Percentiles rank a stretch among this genome's conserved stretches.
phyloP scores from a whole-genome alignment of 2,113 vertebrate species.

The Eulemur rufifrons region DNA sequence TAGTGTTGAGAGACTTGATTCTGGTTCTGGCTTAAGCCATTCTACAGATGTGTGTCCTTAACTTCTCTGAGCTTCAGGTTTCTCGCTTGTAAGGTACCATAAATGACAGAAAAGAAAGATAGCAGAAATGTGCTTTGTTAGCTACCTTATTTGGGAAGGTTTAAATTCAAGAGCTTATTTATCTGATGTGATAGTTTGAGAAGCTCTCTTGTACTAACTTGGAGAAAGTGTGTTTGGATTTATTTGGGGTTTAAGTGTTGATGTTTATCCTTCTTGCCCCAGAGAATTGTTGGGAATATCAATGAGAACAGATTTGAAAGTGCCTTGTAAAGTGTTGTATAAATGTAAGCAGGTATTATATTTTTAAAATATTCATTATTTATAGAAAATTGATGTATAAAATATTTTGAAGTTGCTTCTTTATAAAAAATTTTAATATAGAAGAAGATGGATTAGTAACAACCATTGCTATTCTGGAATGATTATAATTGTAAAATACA shows the following conservation, averaged over 20 bases:
- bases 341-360: background rate
- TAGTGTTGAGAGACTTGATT: background rate
- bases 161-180: background rate
- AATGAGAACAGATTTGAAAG: background rate
- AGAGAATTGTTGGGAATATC: background rate
- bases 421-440: background rate
- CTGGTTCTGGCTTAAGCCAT: background rate
- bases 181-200: background rate
- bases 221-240: background rate
- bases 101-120: background rate
- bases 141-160: background rate
- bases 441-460: background rate
- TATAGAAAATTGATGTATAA: background rate
- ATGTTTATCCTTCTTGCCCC: background rate
- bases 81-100: background rate
- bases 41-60: background rate
- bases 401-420: background rate
- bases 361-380: background rate
- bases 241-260: background rate
- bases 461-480: background rate
- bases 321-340: background rate
- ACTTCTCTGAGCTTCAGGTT: background rate
- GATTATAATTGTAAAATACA: background rate
- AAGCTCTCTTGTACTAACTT: background rate
- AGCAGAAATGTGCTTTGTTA: background rate